Base-by-base conservation (phyloP, 92 coral and sea anemone species). In the Bergia puertoricense region DNA sequence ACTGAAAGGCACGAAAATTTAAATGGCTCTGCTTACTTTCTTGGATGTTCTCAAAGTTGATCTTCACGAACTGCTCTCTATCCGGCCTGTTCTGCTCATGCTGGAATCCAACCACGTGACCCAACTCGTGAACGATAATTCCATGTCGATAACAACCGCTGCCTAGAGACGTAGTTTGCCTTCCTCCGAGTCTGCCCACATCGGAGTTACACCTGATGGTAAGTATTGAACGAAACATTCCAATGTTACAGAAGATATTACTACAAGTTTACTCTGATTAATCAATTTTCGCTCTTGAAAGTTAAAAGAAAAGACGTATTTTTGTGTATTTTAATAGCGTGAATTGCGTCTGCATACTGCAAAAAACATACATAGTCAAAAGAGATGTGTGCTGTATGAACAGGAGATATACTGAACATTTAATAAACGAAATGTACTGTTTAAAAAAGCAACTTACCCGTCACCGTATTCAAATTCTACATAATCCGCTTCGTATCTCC, bases 31-130 rank as follows among this genome's bases (percentile, higher is more conserved):
- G 57, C 73, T 11, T 80, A 80, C 85, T 80, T 56, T 22, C 20
- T 57, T 38, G 85, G 30, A 80, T 80, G 50, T 80, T 80, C 1
- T 59, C 85, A 5, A 37, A 80, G 45, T 54, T 1, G 46, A 80
- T 68, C 20, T 37, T 80, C 46, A 80, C 85, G 8, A 57, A 96
- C 82, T 90, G 88, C 73, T 96, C 98, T 59, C 99, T 80, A 81
- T 96, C 99, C 13, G 99, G 99, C 65, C 99, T 88, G 86, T 96
- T 96, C 62, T 96, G 99, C 57, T 96, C 99, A 87, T 96, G 99
- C 96, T 98, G 96, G 90, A 96, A 96, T 13, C 99, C 99, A 40
- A 93, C 89, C 50, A 95, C 73, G 86, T 96, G 99, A 36, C 99
- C 99, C 56, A 96, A 89, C 88, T 96, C 99, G 88, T 96, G 99